phyloP scores from a whole-genome alignment of 2,113 vertebrate species.

The Zingel zingel region DNA sequence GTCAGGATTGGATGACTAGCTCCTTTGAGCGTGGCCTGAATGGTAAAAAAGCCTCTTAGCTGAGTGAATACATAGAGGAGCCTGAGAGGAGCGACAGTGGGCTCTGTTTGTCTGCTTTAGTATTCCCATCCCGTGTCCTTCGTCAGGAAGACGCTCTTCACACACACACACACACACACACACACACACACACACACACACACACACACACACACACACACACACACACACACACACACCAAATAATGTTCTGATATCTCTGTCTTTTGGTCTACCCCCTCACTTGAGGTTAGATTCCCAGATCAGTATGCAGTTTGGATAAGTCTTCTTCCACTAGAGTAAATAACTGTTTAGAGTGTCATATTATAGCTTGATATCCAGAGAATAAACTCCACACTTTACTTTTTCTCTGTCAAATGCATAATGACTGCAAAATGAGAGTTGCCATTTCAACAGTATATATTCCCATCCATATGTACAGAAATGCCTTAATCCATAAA shows the following conservation, averaged over 20 bases:
- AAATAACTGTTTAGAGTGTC: conserved; percentile 58
- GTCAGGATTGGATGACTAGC: conserved; percentile 81
- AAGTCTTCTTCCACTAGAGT: conserved; percentile 47
- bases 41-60: conserved; percentile 82
- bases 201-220: conserved; percentile 35
- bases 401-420: conserved; percentile 23
- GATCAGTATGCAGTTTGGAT: conserved; percentile 73
- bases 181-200: conserved; percentile 23
- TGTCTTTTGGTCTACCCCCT: conserved; percentile 59
- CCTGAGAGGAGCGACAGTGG: conserved; percentile 77
- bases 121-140: conserved; percentile 78
- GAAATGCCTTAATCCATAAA: conserved; percentile 21
- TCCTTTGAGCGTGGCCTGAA: conserved; percentile 83
- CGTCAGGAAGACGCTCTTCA: conserved; percentile 75
- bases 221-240: conserved; percentile 26
- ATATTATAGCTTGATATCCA: conserved; percentile 47
- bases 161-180: conserved; percentile 17
- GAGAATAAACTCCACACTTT: conserved; percentile 42
- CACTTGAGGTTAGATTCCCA: conserved; percentile 66
- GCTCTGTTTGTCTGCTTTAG: conserved; percentile 82
- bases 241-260: conserved; percentile 65
- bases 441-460: conserved; percentile 12
- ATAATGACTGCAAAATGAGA: conserved; percentile 48
- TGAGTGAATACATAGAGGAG: conserved; percentile 81
- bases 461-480: conserved; percentile 41